A percentile compares a stretch with the other conserved stretches of the same genome.
Evolutionary conservation across 1,140 invertebrate genomes (phyloP).

Genomic region (Hyphantria cunea): DNA sequence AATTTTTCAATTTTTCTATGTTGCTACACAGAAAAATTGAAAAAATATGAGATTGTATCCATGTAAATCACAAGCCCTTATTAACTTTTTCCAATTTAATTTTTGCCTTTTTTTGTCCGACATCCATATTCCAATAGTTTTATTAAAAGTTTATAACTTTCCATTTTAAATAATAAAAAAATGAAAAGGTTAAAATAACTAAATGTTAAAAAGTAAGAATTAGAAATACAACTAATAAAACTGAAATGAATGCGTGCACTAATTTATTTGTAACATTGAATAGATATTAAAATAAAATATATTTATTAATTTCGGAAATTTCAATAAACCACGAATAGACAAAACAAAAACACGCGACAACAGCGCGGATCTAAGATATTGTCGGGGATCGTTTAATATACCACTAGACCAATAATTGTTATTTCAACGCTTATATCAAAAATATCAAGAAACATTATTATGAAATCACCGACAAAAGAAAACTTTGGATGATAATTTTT

Average conservation of each 20-base stretch:
- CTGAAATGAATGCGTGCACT: neutral
- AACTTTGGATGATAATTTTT: no score
- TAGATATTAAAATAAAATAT: neutral
- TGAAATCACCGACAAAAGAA: no score
- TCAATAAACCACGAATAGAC: neutral
- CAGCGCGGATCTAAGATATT: no score
- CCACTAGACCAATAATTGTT: no score
- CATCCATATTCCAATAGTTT: conserved; percentile 90
- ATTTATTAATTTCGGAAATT: conserved; percentile 13
- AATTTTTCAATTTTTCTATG: no score
- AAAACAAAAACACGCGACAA: conserved; percentile 20
- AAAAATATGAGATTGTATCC: conserved; percentile 87
- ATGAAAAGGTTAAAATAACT: neutral
- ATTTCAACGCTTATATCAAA: no score
- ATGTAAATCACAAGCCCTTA: conserved; percentile 83
- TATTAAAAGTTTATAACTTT: conserved; percentile 37
- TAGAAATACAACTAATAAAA: neutral
- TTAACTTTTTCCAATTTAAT: conserved; percentile 89
- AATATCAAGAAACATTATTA: no score
- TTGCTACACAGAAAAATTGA: no score
- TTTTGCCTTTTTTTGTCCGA: conserved; percentile 93
- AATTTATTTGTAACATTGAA: neutral
- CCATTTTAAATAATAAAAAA: conserved; percentile 16
- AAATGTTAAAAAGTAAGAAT: neutral
- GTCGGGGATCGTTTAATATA: no score